Percentiles rank a stretch among this genome's conserved stretches.
phyloP scores from a whole-genome alignment of 2,888 invertebrate species.

The Ariolimax columbianus region DNA sequence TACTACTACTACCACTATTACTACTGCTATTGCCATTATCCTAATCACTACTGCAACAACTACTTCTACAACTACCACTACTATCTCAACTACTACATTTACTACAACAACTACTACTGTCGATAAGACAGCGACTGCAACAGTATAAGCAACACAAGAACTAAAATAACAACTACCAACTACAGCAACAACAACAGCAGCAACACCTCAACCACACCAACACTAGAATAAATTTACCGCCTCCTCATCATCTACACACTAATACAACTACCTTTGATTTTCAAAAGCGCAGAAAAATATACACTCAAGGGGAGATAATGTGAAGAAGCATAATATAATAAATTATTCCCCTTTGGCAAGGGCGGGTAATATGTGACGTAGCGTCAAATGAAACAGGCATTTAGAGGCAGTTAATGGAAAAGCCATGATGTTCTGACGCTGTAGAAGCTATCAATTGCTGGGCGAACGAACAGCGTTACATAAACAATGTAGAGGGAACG shows the following conservation, averaged over 20 bases:
- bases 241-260: not conserved
- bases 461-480: not conserved
- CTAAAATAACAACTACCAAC: too few relatives aligned
- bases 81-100: too few relatives aligned
- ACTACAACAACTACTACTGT: too few relatives aligned
- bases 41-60: not conserved
- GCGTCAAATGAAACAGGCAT: constrained; percentile 47
- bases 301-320: constrained; percentile 1
- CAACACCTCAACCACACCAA: not conserved
- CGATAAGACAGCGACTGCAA: too few relatives aligned
- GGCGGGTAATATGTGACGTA: constrained; percentile 33
- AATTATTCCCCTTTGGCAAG: constrained; percentile 45
- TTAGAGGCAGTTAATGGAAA: constrained; percentile 25
- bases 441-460: constrained; percentile 13
- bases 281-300: too few relatives aligned
- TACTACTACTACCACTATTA: not conserved
- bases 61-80: too few relatives aligned
- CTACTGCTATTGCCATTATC: not conserved
- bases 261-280: not conserved
- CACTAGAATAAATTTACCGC: not conserved
- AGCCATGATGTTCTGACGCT: constrained; percentile 33
- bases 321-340: constrained; percentile 32
- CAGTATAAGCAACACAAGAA: too few relatives aligned
- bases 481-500: constrained; percentile 18
- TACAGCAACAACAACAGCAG: not conserved